Conservation (phyloP, 2,888 invertebrate species). For the Athetis lepigone region DNA sequence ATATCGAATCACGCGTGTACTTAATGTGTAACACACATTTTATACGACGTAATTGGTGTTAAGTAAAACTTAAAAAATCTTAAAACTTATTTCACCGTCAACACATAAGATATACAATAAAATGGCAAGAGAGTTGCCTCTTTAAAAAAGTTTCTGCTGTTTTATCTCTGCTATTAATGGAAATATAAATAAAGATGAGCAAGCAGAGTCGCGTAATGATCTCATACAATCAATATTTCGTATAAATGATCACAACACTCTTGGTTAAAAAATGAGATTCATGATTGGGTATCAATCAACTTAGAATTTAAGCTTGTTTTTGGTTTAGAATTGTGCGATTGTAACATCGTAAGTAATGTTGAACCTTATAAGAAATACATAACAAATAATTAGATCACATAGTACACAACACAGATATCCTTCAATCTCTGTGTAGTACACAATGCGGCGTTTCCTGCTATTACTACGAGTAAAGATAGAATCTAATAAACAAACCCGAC, state of each 20-base stretch:
- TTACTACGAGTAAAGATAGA: constrained; percentile 8
- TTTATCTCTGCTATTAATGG: too few species aligned
- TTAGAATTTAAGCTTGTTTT: background rate
- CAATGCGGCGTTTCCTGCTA: background rate
- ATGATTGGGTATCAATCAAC: background rate
- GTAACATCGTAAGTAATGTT: too few species aligned
- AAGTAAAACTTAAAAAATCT: too few species aligned
- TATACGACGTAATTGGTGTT: too few species aligned
- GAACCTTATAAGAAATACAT: too few species aligned
- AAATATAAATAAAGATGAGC: background rate
- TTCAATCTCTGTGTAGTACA: background rate
- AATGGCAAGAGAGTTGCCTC: too few species aligned
- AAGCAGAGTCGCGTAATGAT: background rate
- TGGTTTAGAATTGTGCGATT: background rate
- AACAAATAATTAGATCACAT: too few species aligned
- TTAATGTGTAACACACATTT: background rate
- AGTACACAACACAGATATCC: constrained; percentile 10
- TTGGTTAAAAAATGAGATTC: background rate
- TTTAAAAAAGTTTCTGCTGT: too few species aligned
- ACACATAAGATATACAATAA: too few species aligned
- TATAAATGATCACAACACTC: background rate
- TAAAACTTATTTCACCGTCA: too few species aligned
- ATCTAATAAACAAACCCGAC: constrained; percentile 10
- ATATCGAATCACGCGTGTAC: background rate
- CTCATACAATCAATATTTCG: background rate